phyloP scores from a whole-genome alignment of 1,140 invertebrate genomes.

The Belonocnema kinseyi region DNA sequence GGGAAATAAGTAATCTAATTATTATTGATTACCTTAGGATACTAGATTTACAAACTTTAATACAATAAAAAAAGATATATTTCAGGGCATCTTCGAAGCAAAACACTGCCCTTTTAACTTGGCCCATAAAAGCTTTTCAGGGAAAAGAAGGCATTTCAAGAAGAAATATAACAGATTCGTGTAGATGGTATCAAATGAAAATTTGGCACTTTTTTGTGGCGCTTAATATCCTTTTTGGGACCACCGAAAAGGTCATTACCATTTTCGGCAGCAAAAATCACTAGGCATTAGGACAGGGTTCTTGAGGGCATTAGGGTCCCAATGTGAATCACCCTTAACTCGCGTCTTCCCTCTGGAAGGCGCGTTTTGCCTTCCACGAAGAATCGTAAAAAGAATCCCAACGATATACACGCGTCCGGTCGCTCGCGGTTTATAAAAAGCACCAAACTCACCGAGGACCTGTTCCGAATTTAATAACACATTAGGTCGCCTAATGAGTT shows the following conservation, averaged over 20 bases:
- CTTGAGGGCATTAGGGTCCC: not conserved
- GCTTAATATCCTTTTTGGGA: conserved; percentile 20
- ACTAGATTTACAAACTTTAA: no score
- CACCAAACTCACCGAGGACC: conserved; percentile 36
- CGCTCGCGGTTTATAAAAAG: conserved; percentile 34
- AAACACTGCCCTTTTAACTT: not conserved
- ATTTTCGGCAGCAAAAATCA: conserved; percentile 20
- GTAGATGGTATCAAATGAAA: conserved; percentile 10
- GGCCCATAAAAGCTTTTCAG: conserved; percentile 1
- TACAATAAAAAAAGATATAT: no score
- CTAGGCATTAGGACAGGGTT: conserved; percentile 3
- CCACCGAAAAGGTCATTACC: conserved; percentile 21
- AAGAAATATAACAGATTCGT: conserved; percentile 2
- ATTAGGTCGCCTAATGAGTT: conserved; percentile 51
- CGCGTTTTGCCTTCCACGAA: conserved; percentile 37
- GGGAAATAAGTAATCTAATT: no score
- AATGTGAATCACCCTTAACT: conserved; percentile 22
- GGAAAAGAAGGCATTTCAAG: not conserved
- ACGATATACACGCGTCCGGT: conserved; percentile 34
- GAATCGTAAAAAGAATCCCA: conserved; percentile 41
- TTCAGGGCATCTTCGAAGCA: no score
- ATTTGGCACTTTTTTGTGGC: conserved; percentile 5
- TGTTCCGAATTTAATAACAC: conserved; percentile 50
- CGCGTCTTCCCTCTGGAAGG: not conserved
- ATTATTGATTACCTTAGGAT: no score